Base-by-base conservation (phyloP, 1,140 invertebrate genomes). In the Thaumatotibia leucotreta region DNA sequence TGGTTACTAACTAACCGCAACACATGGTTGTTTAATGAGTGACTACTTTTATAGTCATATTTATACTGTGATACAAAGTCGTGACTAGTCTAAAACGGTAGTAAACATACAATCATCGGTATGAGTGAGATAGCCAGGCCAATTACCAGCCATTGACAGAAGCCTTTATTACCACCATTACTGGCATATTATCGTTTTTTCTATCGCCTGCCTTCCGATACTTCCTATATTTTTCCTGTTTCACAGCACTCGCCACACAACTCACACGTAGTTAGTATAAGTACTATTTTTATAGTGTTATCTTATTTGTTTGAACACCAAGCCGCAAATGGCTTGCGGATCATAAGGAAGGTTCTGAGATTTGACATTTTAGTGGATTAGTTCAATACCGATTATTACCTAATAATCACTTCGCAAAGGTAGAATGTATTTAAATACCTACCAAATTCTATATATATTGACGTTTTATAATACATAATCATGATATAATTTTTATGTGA, bases 151-250 rank as follows among this genome's bases (percentile, higher is more conserved):
- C 39, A 45, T 45, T 58, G 52, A 58, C 52, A 58, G 24, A 31
- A 58, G n/a, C 52, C 24, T 58, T 58, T 58, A 58, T 58, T 58
- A 29, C 52, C 27, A 11, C 52, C 23, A 58, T 27, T 27, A 58
- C 52, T 22, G n/a, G 50, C 27, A 27, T 29, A 58, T 58, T 58
- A 58, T 58, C 52, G 52, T 20, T 58, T 58, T 58, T 58, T 58
- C 14, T 27, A 58, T 58, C 52, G 23, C 24, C 27, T 58, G 23
- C 52, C 52, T 58, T 58, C 52, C 52, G 52, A 58, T 58, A 58
- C 52, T 58, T 58, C 52, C 52, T 58, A 29, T 31, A 58, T 58
- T 58, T 58, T 58, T 58, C 52, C 52, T 58, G 24, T 14, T 58
- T n/a, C 50, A 22, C 22, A 27, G 3, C 23, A 27, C 52, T 8